Percentiles rank a stretch among this genome's conserved stretches.
Evolutionary conservation across 2,888 invertebrate species (phyloP).

Genomic region (Drosophila nigritarsus): DNA sequence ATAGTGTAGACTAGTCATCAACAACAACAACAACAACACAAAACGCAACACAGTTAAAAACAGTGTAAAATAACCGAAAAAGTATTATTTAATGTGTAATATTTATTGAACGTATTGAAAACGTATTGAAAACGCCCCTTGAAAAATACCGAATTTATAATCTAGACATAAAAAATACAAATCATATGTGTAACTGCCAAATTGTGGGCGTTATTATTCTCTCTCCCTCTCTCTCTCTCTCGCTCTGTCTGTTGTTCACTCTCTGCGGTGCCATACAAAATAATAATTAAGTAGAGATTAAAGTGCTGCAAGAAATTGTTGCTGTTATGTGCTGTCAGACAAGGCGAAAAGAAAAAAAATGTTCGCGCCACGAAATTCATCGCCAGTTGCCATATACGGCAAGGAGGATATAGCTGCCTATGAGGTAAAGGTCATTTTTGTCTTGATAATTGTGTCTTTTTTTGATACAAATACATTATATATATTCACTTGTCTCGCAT

Average conservation of each 20-base stretch:
- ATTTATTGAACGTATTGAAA: slow-evolving; percentile 53
- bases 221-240: slow-evolving; percentile 8
- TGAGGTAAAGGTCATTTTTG: slow-evolving; percentile 80
- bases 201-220: slow-evolving; percentile 57
- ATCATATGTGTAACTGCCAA: slow-evolving; percentile 9
- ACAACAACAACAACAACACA: slow-evolving; percentile 21
- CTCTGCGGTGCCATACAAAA: slow-evolving; percentile 25
- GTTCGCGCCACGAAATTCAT: slow-evolving; percentile 85
- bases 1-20: slow-evolving; percentile 63
- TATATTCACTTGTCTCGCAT: neutral
- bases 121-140: slow-evolving; percentile 44
- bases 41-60: slow-evolving; percentile 36
- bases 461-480: neutral
- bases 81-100: slow-evolving; percentile 71
- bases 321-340: slow-evolving; percentile 49
- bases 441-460: neutral
- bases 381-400: slow-evolving; percentile 83
- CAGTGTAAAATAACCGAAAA: slow-evolving; percentile 52
- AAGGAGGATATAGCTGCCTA: slow-evolving; percentile 85
- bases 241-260: neutral
- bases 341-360: slow-evolving; percentile 61
- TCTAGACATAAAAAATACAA: slow-evolving; percentile 4
- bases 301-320: slow-evolving; percentile 12
- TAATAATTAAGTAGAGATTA: slow-evolving; percentile 38
- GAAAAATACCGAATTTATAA: slow-evolving; percentile 62